These are phyloP conservation scores for Camelus bactrianus DNA, from an alignment of 2,113 vertebrate genomes.

Conservation along the genomic window DNA sequence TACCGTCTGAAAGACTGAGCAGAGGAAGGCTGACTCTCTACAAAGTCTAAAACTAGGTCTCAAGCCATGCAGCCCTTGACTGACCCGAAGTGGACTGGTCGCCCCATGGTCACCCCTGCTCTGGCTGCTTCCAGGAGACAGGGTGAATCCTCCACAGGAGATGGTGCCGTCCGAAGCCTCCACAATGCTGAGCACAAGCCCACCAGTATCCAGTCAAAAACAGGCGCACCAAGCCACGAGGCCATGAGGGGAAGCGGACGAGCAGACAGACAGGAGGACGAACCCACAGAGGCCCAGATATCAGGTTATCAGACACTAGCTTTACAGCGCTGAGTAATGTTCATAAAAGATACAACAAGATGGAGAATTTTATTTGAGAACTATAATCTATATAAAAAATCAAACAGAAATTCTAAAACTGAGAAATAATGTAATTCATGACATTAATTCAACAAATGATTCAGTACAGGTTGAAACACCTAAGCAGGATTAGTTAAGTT, in stretches of 20 bases:
- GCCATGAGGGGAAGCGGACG: not conserved
- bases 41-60: not conserved
- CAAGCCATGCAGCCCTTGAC: too few species aligned
- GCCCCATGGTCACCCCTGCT: not conserved
- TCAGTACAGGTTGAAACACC: not conserved
- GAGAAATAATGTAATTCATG: slow-evolving; percentile 4
- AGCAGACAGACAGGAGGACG: not conserved
- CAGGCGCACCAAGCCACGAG: not conserved
- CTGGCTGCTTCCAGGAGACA: not conserved
- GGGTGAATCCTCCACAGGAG: not conserved
- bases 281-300: not conserved
- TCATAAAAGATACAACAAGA: not conserved
- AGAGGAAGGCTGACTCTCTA: not conserved
- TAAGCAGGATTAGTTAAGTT: not conserved
- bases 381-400: not conserved
- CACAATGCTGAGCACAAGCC: not conserved
- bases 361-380: not conserved
- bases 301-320: not conserved
- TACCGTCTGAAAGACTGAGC: not conserved
- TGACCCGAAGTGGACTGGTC: not conserved
- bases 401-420: slow-evolving; percentile 31
- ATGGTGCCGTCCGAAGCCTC: not conserved
- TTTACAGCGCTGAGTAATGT: not conserved
- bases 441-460: not conserved
- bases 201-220: not conserved